Percentiles rank a stretch among this genome's conserved stretches.
Evolutionary conservation across 2,113 vertebrate genomes (phyloP).

Genomic region (Ophiodon elongatus): DNA sequence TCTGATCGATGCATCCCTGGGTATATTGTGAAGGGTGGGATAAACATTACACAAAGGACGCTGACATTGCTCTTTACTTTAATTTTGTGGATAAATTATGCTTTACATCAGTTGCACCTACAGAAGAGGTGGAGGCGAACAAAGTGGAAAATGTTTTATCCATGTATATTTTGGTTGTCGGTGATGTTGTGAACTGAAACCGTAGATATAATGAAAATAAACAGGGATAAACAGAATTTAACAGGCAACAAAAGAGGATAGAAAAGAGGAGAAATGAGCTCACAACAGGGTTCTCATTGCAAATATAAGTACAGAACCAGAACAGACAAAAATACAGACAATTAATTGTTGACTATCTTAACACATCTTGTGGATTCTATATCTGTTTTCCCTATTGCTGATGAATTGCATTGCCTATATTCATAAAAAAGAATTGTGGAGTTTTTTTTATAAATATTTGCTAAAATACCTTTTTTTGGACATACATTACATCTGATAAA

Average conservation of each 20-base stretch:
- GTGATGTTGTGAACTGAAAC: not conserved
- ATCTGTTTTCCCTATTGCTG: not conserved
- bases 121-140: not conserved
- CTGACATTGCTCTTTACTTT: not conserved
- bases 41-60: not conserved
- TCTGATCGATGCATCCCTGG: not conserved
- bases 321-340: not conserved
- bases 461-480: not conserved
- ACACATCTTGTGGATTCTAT: not conserved
- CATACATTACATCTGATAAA: not conserved
- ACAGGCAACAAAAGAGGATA: not conserved
- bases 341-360: no score
- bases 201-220: not conserved
- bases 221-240: not conserved
- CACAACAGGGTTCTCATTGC: not conserved
- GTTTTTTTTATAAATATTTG: not conserved
- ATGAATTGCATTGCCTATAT: not conserved
- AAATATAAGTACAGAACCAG: not conserved
- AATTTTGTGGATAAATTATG: not conserved
- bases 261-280: not conserved
- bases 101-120: not conserved
- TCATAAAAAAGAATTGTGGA: not conserved
- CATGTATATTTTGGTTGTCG: not conserved
- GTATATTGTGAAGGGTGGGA: not conserved
- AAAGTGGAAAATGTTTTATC: not conserved